phyloP scores from a whole-genome alignment of 2,797 vertebrate genomes.

The Clarias platycephalus region DNA sequence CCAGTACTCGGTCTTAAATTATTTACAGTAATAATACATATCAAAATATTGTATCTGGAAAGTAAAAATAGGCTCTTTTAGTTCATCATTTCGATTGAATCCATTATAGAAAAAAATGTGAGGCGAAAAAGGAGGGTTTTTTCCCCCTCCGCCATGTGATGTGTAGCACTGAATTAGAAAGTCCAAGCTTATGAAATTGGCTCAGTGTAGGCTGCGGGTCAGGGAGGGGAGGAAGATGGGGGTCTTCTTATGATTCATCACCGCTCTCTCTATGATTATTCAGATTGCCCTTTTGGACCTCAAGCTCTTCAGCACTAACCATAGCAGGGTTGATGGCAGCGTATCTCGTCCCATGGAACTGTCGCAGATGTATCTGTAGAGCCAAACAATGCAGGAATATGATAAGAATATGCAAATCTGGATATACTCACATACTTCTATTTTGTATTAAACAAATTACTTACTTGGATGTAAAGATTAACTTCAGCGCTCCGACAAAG shows the following conservation, averaged over 20 bases:
- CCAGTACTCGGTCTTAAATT: constrained; percentile 51
- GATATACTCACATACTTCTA: not conserved
- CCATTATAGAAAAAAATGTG: constrained; percentile 53
- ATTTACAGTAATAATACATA: constrained; percentile 66
- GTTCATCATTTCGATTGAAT: constrained; percentile 52
- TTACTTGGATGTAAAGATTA: constrained; percentile 93
- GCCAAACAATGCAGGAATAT: not conserved
- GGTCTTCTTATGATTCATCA: constrained; percentile 70
- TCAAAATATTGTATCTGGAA: constrained; percentile 75
- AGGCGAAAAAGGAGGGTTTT: constrained; percentile 22
- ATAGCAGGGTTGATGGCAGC: constrained; percentile 91
- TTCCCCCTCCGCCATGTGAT: constrained; percentile 5
- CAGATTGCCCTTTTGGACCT: constrained; percentile 82
- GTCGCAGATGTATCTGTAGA: constrained; percentile 89
- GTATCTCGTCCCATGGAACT: constrained; percentile 92
- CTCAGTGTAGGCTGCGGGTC: not conserved
- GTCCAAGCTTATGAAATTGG: not conserved
- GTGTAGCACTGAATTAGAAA: constrained; percentile 41
- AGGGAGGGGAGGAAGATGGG: not conserved
- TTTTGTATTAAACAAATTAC: constrained; percentile 35
- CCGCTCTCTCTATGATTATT: constrained; percentile 65
- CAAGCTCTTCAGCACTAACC: constrained; percentile 90
- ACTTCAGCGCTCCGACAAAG: constrained; percentile 96
- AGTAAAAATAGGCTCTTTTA: constrained; percentile 70
- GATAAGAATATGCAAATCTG: not conserved